phyloP scores from a whole-genome alignment of 2,113 vertebrate species.

The Mustelus asterias region DNA sequence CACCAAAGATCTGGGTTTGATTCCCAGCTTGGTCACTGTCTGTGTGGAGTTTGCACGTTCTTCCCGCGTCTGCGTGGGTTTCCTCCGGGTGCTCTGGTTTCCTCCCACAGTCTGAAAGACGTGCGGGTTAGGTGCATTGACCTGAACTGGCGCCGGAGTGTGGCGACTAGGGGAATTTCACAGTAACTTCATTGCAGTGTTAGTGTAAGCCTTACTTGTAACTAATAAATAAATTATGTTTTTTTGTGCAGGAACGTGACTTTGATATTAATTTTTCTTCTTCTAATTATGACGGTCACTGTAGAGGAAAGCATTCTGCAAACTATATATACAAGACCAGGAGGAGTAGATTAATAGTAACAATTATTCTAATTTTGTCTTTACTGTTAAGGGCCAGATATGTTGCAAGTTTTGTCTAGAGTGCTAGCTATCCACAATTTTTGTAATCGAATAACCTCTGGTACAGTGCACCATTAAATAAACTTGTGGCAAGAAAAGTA shows the following conservation, averaged over 20 bases:
- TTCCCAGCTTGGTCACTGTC: too few species aligned
- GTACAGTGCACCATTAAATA: not conserved
- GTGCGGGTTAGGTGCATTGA: too few species aligned
- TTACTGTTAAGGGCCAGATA: not conserved
- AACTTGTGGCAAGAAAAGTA: slow-evolving; percentile 1
- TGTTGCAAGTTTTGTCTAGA: not conserved
- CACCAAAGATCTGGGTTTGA: too few species aligned
- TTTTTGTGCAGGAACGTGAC: not conserved
- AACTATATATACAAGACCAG: not conserved
- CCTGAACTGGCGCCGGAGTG: too few species aligned
- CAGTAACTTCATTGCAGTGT: too few species aligned
- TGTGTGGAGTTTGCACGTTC: too few species aligned
- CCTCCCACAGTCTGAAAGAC: too few species aligned
- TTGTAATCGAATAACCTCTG: not conserved
- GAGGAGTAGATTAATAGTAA: not conserved
- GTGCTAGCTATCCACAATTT: not conserved
- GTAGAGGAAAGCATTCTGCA: not conserved
- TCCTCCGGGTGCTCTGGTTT: too few species aligned
- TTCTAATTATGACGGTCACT: not conserved
- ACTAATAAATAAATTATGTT: too few species aligned
- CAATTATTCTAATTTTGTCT: not conserved
- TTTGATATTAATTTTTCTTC: not conserved
- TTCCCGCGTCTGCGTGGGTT: too few species aligned
- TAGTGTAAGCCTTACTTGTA: too few species aligned
- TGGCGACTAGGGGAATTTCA: too few species aligned